Evolutionary conservation across 2,888 invertebrate genomes (phyloP).

Genomic region (Timandra comae): DNA sequence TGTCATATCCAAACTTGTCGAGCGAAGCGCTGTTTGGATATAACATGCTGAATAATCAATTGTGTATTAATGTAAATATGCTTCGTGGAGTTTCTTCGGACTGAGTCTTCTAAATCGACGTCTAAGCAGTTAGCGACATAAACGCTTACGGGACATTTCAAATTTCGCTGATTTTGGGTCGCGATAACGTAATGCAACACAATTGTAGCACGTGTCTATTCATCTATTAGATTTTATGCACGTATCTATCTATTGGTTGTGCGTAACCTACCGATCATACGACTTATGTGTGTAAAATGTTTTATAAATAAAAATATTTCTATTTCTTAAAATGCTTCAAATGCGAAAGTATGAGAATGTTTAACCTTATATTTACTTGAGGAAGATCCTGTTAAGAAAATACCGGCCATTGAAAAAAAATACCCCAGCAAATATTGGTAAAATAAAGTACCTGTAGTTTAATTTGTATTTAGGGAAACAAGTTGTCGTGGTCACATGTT

Average conservation of each 20-base stretch:
- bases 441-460: neutral
- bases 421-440: neutral
- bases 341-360: too few species aligned
- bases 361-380: too few species aligned
- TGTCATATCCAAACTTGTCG: slow-evolving; percentile 65
- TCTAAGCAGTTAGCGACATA: slow-evolving; percentile 24
- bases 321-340: too few species aligned
- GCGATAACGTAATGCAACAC: slow-evolving; percentile 28
- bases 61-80: slow-evolving; percentile 57
- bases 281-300: too few species aligned
- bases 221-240: slow-evolving; percentile 7
- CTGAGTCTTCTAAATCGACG: neutral
- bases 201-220: slow-evolving; percentile 29
- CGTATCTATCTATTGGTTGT: neutral
- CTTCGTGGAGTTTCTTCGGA: neutral
- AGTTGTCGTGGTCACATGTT: too few species aligned
- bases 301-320: too few species aligned
- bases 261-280: too few species aligned
- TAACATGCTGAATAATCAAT: slow-evolving; percentile 56
- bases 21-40: slow-evolving; percentile 32
- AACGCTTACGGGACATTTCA: slow-evolving; percentile 37
- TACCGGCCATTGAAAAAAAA: slow-evolving; percentile 19
- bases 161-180: slow-evolving; percentile 47
- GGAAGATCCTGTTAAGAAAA: too few species aligned
- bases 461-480: neutral